These are phyloP conservation scores for Carlito syrichta DNA, from an alignment of 2,113 vertebrate species.

Conservation along the genomic window DNA sequence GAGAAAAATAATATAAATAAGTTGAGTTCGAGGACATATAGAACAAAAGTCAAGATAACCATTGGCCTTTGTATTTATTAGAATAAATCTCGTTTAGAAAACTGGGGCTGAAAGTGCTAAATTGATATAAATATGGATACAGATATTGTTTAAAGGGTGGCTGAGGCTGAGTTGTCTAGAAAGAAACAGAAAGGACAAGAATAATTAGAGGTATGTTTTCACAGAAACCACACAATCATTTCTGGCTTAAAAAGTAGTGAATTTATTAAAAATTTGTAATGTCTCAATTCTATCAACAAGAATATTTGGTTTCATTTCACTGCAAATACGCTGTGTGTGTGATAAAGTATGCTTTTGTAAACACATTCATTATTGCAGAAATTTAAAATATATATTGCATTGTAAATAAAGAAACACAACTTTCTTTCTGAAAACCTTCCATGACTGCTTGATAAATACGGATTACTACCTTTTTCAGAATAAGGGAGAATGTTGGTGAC, in stretches of 20 bases:
- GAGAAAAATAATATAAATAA: too few species aligned
- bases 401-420: neutral
- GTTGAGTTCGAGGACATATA: neutral
- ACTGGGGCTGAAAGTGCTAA: neutral
- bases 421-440: neutral
- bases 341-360: neutral
- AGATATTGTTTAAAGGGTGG: neutral
- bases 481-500: neutral
- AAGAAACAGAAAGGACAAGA: neutral
- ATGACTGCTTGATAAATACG: neutral
- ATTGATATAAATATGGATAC: neutral
- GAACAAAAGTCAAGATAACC: neutral
- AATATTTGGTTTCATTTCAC: neutral
- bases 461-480: neutral
- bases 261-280: neutral
- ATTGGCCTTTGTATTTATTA: neutral
- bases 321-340: neutral
- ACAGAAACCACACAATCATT: neutral
- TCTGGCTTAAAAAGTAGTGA: neutral
- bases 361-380: neutral
- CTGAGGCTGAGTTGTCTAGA: neutral
- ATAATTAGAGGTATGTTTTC: neutral
- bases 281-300: neutral
- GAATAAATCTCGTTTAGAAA: neutral
- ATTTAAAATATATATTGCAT: neutral